Percentiles rank a stretch among this genome's conserved stretches.
Conservation (phyloP, 2,797 vertebrate species). For the Sebastes hubbsi region DNA sequence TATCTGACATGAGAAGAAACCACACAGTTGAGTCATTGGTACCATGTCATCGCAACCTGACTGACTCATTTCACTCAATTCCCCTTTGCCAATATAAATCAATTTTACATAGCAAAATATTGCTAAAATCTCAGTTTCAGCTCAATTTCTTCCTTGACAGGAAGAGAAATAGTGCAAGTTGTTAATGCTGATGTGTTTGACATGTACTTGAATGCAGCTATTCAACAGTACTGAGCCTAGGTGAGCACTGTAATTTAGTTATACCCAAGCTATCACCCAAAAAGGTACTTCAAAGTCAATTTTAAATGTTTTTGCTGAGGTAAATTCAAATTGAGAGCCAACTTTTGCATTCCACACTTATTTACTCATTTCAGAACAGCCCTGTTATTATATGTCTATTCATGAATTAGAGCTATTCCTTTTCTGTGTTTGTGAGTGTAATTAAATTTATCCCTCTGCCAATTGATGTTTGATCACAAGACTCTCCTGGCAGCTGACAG, state of each 20-base stretch:
- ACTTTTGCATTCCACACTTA: background rate
- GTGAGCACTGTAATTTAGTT: conserved; percentile 28
- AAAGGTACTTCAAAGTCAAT: conserved; percentile 7
- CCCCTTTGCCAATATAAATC: background rate
- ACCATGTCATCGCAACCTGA: background rate
- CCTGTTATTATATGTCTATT: background rate
- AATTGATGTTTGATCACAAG: background rate
- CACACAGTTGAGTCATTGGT: background rate
- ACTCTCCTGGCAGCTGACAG: background rate
- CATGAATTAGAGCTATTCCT: background rate
- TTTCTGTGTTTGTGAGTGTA: background rate
- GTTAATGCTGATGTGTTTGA: conserved; percentile 14
- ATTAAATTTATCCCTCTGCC: background rate
- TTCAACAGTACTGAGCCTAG: conserved; percentile 4
- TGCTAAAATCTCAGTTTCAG: background rate
- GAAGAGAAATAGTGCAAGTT: background rate
- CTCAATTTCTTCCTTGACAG: background rate
- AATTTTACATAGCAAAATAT: background rate
- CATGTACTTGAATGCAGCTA: conserved; percentile 15
- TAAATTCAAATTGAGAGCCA: background rate
- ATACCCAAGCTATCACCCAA: conserved; percentile 8
- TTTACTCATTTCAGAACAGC: background rate
- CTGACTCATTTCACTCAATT: background rate
- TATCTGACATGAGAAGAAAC: background rate
- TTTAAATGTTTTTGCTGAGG: conserved; percentile 3